phyloP scores from a whole-genome alignment of 37 sponge, comb jelly and placozoan species.

The Axinella damicornis region DNA sequence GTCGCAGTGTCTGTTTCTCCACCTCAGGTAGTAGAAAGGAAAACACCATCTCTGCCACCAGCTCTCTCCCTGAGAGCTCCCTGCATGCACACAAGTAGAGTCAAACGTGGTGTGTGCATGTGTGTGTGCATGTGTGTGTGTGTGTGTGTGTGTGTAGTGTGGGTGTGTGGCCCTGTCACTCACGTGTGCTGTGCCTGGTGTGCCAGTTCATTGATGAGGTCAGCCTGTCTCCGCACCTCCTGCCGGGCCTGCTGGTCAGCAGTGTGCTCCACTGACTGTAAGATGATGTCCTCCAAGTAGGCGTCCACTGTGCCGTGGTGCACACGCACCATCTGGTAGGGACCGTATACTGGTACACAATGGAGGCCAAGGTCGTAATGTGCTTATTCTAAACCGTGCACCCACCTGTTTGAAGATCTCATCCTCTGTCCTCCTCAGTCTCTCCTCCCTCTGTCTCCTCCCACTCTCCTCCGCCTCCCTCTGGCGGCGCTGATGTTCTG shows the following conservation, averaged over 20 bases:
- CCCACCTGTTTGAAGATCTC: conserved; percentile 95
- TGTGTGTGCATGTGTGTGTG: conserved; percentile 25
- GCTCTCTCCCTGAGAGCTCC: conserved; percentile 75
- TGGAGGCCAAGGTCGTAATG: too few relatives aligned
- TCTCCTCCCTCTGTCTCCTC: conserved; percentile 91
- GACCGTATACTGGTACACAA: neutral
- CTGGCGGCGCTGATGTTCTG: conserved; percentile 91
- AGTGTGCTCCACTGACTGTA: conserved; percentile 75
- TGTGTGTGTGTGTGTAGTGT: conserved; percentile 8
- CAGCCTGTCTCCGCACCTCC: conserved; percentile 82
- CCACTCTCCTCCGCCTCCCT: conserved; percentile 99
- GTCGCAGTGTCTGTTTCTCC: conserved; percentile 86
- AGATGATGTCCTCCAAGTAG: conserved; percentile 94
- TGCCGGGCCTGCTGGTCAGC: conserved; percentile 94
- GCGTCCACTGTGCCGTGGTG: conserved; percentile 91
- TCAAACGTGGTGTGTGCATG: conserved; percentile 18
- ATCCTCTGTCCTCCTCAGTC: conserved; percentile 87
- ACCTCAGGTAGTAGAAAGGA: conserved; percentile 97
- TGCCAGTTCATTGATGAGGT: conserved; percentile 85
- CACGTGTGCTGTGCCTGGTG: conserved; percentile 81
- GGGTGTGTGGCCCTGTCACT: neutral
- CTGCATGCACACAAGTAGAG: conserved; percentile 15
- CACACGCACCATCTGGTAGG: conserved; percentile 66
- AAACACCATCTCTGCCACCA: conserved; percentile 94
- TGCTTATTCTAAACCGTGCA: too few relatives aligned